Conservation (phyloP, 1,140 invertebrate species). For the Maniola jurtina region DNA sequence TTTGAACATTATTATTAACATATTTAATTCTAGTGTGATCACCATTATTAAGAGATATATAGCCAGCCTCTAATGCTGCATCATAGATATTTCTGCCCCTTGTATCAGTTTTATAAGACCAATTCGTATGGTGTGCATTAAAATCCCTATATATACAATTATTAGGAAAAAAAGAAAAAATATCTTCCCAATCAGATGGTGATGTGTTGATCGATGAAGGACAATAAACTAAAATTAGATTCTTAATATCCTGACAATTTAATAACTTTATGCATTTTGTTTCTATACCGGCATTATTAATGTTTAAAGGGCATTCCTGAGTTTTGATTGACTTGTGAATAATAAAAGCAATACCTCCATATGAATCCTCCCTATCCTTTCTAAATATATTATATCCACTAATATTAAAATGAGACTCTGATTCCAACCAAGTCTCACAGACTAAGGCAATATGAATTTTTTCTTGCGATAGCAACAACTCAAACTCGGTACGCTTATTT, state of each 20-base stretch:
- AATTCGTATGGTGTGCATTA: constrained; percentile 26
- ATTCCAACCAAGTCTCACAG: constrained; percentile 28
- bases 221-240: constrained; percentile 26
- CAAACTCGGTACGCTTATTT: constrained; percentile 15
- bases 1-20: constrained; percentile 26
- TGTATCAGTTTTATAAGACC: constrained; percentile 18
- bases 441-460: constrained; percentile 26
- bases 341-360: constrained; percentile 25
- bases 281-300: constrained; percentile 20
- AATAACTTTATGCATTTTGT: constrained; percentile 10
- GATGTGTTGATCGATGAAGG: constrained; percentile 14
- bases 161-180: constrained; percentile 17
- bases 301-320: background rate
- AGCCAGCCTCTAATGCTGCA: constrained; percentile 12
- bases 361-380: constrained; percentile 22
- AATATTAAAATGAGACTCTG: constrained; percentile 8
- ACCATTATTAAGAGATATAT: constrained; percentile 21
- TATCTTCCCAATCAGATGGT: constrained; percentile 19
- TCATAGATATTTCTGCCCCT: constrained; percentile 19
- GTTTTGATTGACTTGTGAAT: constrained; percentile 27
- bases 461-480: constrained; percentile 11
- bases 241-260: constrained; percentile 23
- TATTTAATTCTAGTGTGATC: constrained; percentile 23
- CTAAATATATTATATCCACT: constrained; percentile 25
- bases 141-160: constrained; percentile 26